Percentiles rank a stretch among this genome's conserved stretches.
phyloP scores from a whole-genome alignment of 2,113 vertebrate genomes.

The Copsychus sechellarum region DNA sequence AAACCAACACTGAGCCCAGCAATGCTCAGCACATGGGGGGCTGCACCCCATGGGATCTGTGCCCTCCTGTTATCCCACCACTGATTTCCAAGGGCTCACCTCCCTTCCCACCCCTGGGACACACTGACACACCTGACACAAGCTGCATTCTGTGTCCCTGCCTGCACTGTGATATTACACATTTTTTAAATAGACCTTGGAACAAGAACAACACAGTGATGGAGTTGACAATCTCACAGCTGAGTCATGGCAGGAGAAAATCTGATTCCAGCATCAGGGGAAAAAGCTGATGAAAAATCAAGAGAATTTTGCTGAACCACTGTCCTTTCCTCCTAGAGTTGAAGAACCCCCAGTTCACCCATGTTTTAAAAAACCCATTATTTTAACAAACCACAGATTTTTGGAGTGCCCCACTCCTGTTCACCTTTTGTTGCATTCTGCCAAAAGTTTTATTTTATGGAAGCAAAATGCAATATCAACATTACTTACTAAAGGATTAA shows the following conservation, averaged over 20 bases:
- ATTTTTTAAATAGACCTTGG: accelerated
- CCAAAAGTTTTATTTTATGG: neutral
- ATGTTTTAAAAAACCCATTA: neutral
- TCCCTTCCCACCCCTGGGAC: neutral
- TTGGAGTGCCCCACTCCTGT: neutral
- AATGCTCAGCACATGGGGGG: neutral
- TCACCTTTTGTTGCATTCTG: neutral
- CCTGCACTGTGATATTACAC: accelerated
- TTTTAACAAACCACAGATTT: neutral
- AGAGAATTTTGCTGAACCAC: neutral
- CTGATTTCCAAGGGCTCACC: accelerated
- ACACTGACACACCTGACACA: accelerated
- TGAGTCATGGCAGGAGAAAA: neutral
- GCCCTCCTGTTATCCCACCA: accelerated
- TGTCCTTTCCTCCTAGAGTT: neutral
- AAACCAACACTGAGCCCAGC: neutral
- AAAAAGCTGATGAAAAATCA: neutral
- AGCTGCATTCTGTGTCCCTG: accelerated
- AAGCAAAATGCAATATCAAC: neutral
- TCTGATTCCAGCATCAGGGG: accelerated
- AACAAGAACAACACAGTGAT: accelerated
- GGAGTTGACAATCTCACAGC: neutral
- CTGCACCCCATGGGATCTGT: neutral
- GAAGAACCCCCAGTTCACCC: accelerated
- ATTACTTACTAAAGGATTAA: neutral